Conservation (phyloP, 2,797 vertebrate genomes). For the Hypotaenidia philippensis region DNA sequence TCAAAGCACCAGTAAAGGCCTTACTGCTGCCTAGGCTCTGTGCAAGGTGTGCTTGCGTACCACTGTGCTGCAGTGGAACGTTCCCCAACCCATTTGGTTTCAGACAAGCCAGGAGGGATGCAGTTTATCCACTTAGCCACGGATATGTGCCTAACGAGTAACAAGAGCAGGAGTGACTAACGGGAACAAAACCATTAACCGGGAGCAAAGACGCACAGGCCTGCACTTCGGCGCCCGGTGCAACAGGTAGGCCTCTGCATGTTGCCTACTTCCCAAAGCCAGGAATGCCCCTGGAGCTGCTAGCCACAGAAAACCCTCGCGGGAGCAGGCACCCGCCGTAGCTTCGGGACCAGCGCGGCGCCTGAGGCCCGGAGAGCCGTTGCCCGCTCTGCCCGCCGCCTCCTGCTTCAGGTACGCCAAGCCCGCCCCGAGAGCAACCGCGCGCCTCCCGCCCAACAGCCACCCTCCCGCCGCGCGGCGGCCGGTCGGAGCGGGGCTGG, state of each 20-base stretch:
- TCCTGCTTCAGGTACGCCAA: neutral
- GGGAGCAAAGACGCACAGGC: neutral
- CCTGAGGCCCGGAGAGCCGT: neutral
- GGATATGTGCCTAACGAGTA: rapidly evolving
- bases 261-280: neutral
- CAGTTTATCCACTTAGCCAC: no score
- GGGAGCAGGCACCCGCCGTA: neutral
- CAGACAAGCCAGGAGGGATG: neutral
- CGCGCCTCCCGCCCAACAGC: neutral
- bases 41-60: rapidly evolving
- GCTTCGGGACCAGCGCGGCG: neutral
- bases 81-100: rapidly evolving
- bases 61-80: no score
- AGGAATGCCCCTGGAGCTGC: no score
- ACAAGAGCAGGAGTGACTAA: neutral
- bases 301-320: neutral
- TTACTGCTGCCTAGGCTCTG: neutral
- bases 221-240: neutral
- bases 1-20: neutral
- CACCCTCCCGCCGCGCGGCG: neutral
- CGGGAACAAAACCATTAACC: neutral
- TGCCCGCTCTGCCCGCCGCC: neutral
- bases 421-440: neutral
- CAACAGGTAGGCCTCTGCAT: neutral
- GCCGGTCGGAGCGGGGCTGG: no score